Percentiles rank a stretch among this genome's conserved stretches.
Evolutionary conservation across 1,140 invertebrate species (phyloP).

Genomic region (Pseudobourletiella spinata): DNA sequence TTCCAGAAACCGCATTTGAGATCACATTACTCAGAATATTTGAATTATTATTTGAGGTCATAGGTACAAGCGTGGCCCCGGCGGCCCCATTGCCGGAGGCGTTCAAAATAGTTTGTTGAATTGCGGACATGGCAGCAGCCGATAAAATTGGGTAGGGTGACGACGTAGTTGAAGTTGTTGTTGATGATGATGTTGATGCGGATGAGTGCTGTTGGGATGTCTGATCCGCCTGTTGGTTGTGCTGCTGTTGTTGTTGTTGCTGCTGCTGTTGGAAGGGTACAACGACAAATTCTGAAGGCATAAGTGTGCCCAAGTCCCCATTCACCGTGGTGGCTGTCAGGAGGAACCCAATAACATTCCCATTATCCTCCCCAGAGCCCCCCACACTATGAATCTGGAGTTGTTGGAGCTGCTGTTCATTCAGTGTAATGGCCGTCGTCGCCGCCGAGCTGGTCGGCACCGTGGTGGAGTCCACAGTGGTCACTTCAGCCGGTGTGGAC

Average conservation of each 20-base stretch:
- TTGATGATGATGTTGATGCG: neutral
- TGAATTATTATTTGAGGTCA: conserved; percentile 9
- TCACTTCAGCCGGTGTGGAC: neutral
- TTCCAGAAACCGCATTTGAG: conserved; percentile 10
- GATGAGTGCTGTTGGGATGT: neutral
- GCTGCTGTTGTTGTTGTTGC: neutral
- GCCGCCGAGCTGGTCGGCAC: neutral
- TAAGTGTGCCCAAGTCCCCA: conserved; percentile 19
- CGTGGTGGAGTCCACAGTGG: neutral
- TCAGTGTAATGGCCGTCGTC: neutral
- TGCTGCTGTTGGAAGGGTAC: conserved; percentile 4
- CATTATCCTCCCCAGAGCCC: neutral
- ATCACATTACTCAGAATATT: conserved; percentile 15
- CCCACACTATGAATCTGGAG: neutral
- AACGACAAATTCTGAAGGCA: conserved; percentile 23
- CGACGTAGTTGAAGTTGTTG: neutral
- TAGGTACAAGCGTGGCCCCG: neutral
- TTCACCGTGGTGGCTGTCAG: conserved; percentile 23
- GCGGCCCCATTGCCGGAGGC: neutral
- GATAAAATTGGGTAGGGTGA: neutral
- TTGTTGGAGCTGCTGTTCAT: conserved; percentile 9
- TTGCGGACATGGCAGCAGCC: neutral
- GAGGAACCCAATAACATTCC: conserved; percentile 29
- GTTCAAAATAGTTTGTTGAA: conserved; percentile 1
- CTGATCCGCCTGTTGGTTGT: too few species aligned